Evolutionary conservation across 2,113 vertebrate species (phyloP), one percentile per base, ranked within the genome.

Genomic region (Cochlearius cochlearius): DNA sequence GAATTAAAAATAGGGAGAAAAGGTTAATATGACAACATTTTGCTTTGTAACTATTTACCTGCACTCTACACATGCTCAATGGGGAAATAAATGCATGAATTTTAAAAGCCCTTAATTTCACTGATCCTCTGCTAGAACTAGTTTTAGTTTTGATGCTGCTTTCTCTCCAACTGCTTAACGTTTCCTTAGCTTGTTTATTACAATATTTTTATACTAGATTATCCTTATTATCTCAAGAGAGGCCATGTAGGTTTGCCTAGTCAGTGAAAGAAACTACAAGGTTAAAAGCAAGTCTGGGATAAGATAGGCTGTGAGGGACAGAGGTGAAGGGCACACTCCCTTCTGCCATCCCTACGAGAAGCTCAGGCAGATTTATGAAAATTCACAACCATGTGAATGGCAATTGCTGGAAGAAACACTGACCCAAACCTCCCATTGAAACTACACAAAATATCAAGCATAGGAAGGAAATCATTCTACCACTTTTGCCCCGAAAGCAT

Each of bases 1-100:
- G 47, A 76, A 88, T 77, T 92, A 82, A 91, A 96, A 87, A 75
- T 12, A 77, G 32, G 12, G 15, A 92, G 56, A 79, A 96, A 94
- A 97, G 49, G 62, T 82, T 79, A 86, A 93, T 79, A 41, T 0
- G 5, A 62, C 39, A 80, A 50, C 17, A 81, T 71, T 71, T 72
- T 90, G 27, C 41, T 75, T 68, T 47, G n/a, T 34, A 96, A 47
- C 55, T 91, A 69, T 96, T 94, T 93, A 81, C 69, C 87, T 96
- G 67, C 73, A 77, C 41, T 83, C 68, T 30, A 43, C n/a, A 90
- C 9, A 27, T 43, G 39, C 34, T 41, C 38, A 93, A 10, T 32
- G 55, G 55, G 49, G 62, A 94, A 95, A 63, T 38, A 89, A 74
- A 74, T 50, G n/a, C 22, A 17, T 29, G 21, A 39, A 74, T 59